Evolutionary conservation across 2,113 vertebrate species (phyloP).

Genomic region (Ellobius talpinus): DNA sequence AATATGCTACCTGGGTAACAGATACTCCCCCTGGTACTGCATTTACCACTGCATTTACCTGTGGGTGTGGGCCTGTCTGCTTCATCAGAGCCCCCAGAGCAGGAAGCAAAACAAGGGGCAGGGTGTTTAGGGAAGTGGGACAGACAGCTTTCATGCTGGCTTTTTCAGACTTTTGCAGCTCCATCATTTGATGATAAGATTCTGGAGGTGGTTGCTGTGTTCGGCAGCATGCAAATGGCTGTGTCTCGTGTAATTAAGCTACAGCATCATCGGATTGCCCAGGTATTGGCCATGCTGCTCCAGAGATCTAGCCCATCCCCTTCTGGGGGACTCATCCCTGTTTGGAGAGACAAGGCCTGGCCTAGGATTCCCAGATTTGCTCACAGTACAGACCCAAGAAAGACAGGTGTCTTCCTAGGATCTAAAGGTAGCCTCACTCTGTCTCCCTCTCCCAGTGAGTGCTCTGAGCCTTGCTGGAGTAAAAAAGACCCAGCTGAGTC

Average conservation of each 20-base stretch:
- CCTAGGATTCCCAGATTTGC: accelerated
- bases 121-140: not conserved
- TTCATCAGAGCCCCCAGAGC: accelerated
- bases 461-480: too few relatives aligned
- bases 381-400: not conserved
- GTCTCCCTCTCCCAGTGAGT: not conserved
- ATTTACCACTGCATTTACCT: too few relatives aligned
- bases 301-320: not conserved
- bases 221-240: constrained; percentile 99
- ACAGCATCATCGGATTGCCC: constrained; percentile 97
- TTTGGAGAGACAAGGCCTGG: not conserved
- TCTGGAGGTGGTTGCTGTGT: constrained; percentile 97
- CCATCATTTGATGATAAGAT: constrained; percentile 99
- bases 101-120: not conserved
- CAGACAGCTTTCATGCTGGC: not conserved
- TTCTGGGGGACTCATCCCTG: not conserved
- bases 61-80: not conserved
- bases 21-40: not conserved
- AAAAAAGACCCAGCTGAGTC: not conserved
- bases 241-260: constrained; percentile 97
- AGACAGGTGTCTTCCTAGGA: not conserved
- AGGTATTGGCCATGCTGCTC: constrained; percentile 86
- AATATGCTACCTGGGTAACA: not conserved
- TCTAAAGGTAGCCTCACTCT: not conserved
- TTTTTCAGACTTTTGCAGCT: constrained; percentile 94